Evolutionary conservation across 37 sponge, comb jelly and placozoan genomes (phyloP).

Genomic region (Haliclona indistincta): DNA sequence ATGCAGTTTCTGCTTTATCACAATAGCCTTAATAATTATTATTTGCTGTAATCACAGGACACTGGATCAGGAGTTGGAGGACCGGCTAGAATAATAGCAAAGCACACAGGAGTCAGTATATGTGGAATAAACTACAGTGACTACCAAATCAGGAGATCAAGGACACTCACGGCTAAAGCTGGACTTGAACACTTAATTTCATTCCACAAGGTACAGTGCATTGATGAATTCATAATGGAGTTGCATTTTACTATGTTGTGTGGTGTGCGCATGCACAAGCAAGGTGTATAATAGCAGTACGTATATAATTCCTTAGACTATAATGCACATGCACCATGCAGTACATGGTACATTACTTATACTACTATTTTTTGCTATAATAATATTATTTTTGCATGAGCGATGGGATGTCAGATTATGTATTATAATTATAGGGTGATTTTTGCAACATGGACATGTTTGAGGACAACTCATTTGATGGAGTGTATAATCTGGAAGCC

Average conservation of each 20-base stretch:
- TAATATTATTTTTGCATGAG: no score
- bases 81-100: conserved; percentile 51
- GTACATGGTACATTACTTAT: no score
- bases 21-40: neutral
- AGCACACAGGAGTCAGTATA: conserved; percentile 35
- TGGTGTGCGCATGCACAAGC: no score
- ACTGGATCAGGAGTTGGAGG: conserved; percentile 85
- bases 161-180: conserved; percentile 25
- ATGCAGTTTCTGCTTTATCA: no score
- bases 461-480: conserved; percentile 72
- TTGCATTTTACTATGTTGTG: no score
- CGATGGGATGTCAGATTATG: no score
- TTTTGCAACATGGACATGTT: conserved; percentile 55
- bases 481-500: conserved; percentile 59
- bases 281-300: no score
- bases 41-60: conserved; percentile 40
- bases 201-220: conserved; percentile 25
- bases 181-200: conserved; percentile 23
- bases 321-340: no score
- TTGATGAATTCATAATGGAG: no score
- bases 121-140: conserved; percentile 62
- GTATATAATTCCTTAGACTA: no score
- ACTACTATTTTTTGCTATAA: no score
- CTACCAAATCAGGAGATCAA: conserved; percentile 66
- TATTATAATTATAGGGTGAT: conserved; percentile 58